Evolutionary conservation across 2,113 vertebrate genomes (phyloP).

Genomic region (Petrocephalus zakoni): DNA sequence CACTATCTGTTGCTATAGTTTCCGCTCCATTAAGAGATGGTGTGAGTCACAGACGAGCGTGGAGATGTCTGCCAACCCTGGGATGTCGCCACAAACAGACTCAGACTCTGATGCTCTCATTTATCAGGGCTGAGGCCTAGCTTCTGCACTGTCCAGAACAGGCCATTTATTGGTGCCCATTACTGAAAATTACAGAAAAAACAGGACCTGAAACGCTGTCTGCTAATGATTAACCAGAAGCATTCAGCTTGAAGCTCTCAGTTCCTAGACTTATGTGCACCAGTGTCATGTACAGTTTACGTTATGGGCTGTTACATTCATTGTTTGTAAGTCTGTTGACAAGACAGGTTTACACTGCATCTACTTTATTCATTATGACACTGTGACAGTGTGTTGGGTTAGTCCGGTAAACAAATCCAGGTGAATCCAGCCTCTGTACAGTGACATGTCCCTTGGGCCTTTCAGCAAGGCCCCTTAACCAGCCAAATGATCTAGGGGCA

Average conservation of each 20-base stretch:
- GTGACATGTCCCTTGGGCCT: neutral
- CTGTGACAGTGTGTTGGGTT: neutral
- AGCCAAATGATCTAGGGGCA: neutral
- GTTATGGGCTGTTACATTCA: neutral
- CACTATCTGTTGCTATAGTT: conserved; percentile 39
- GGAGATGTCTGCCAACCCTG: neutral
- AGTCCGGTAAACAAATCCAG: neutral
- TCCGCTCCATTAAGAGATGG: conserved; percentile 16
- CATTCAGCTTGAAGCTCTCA: neutral
- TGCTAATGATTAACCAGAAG: neutral
- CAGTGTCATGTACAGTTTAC: neutral
- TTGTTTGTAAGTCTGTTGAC: neutral
- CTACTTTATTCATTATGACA: neutral
- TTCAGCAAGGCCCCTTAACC: neutral
- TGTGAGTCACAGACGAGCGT: conserved; percentile 16
- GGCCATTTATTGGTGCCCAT: neutral
- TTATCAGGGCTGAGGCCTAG: neutral
- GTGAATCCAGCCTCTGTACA: neutral
- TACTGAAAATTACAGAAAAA: neutral
- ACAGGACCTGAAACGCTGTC: neutral
- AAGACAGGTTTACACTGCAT: neutral
- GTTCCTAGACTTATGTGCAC: neutral
- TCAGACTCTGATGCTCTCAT: neutral
- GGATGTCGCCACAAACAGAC: neutral
- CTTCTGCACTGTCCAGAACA: neutral